phyloP scores from a whole-genome alignment of 2,888 invertebrate genomes.

The Ophion ellenae region DNA sequence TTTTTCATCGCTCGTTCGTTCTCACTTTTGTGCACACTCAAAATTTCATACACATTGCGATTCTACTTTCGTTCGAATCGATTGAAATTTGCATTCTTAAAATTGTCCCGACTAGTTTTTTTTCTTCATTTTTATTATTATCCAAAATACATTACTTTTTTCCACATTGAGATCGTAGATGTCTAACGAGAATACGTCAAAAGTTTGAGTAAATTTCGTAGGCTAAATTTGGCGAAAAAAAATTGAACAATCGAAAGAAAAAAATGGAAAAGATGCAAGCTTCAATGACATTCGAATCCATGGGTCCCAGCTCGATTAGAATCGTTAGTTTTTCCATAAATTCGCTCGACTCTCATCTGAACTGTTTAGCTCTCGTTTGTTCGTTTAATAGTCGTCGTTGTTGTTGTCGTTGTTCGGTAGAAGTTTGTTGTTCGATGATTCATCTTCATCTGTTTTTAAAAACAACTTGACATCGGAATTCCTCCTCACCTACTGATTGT shows the following conservation, averaged over 20 bases:
- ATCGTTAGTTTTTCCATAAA: neutral
- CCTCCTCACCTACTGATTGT: neutral
- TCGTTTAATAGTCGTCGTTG: neutral
- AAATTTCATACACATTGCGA: neutral
- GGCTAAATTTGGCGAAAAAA: no score
- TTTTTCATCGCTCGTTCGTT: neutral
- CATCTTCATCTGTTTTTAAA: neutral
- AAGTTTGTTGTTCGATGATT: neutral
- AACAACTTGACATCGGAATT: neutral
- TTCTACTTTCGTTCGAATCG: conserved; percentile 7
- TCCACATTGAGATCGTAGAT: no score
- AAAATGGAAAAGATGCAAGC: neutral
- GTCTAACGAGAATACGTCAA: neutral
- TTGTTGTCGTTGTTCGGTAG: neutral
- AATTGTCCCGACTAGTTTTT: neutral
- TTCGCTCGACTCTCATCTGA: neutral
- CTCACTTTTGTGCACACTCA: neutral
- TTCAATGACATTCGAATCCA: neutral
- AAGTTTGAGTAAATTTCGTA: neutral
- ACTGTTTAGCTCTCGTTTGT: neutral
- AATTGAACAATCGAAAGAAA: no score
- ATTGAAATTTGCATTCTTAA: neutral
- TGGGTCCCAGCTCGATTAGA: neutral
- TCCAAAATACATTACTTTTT: no score
- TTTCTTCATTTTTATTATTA: no score